Base-by-base conservation (phyloP, 2,888 invertebrate genomes). In the Scaeva pyrastri region DNA sequence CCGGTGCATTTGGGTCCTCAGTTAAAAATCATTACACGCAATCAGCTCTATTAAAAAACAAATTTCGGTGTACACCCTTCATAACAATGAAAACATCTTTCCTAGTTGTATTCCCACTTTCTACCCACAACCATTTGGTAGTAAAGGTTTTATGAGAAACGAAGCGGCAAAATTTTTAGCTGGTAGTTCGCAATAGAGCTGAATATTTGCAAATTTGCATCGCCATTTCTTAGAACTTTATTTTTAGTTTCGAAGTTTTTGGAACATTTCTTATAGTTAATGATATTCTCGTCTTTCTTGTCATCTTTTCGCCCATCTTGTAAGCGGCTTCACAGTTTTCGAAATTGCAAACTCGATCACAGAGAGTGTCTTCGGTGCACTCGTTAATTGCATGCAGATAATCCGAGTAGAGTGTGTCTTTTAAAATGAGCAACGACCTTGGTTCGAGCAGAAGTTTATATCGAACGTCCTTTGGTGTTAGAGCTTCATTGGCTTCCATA, bases 181-280 rank as follows among this genome's bases (percentile, higher is more conserved):
- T 6, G 56, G 16, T 39, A 58, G 19, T 21, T 39, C 36, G 39
- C 39, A 2, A 31, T 16, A 39, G 41, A 12, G 14, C 21, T 39
- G 39, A 39, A 19, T 8, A 39, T 39, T 12, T 10, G 16, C 31
- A 36, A 39, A 60, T 36, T 26, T 16, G 6, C 10, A 36, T 12
- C 8, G 7, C 26, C 1, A 21, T 21, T 21, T 21, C 4, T 78
- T 87, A 90, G 88, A 95, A 94, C 91, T 94, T 95, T 79, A 96
- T 91, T 93, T 96, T 96, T 90, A 97, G 94, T 92, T 95, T 95
- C 74, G 95, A 95, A 50, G 97, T 96, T 93, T 97, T 98, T 55
- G 98, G 98, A 45, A 98, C 98, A 94, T 97, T 96, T 91, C 99
- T 94, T 88, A 99, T 97, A 14, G 98, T 99, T 70, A 99, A 92